These are phyloP conservation scores for Chaenocephalus aceratus DNA, from an alignment of 2,113 vertebrate species.

Conservation along the genomic window DNA sequence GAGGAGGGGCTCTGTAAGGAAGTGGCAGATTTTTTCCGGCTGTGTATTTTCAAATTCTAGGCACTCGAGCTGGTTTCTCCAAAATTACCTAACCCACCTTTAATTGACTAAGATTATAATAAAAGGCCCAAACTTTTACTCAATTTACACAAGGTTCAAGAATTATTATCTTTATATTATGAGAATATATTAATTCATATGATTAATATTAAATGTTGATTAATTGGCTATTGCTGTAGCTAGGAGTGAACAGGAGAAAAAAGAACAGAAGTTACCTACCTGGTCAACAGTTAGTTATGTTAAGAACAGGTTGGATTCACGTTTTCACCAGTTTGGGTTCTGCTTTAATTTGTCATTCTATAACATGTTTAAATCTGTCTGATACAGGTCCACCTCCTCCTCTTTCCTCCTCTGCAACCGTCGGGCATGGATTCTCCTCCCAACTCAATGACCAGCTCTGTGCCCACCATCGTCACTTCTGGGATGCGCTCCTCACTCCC, in stretches of 20 bases:
- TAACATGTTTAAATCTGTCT: conserved; percentile 20
- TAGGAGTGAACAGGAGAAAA: not conserved
- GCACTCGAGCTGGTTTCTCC: no score
- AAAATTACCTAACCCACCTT: no score
- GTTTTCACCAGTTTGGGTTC: not conserved
- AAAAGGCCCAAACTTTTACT: no score
- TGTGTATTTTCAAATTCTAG: no score
- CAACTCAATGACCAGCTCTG: conserved; percentile 94
- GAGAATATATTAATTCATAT: no score
- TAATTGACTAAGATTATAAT: no score
- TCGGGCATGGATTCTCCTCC: conserved; percentile 96
- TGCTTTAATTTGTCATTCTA: not conserved
- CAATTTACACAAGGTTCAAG: no score
- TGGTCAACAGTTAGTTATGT: not conserved
- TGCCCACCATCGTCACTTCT: conserved; percentile 95
- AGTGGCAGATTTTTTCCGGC: no score
- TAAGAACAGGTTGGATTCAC: not conserved
- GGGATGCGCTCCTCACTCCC: conserved; percentile 93
- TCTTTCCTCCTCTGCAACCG: conserved; percentile 93
- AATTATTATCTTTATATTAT: no score
- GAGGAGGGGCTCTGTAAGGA: no score
- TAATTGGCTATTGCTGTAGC: not conserved
- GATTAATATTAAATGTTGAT: no score
- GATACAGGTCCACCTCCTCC: conserved; percentile 94
- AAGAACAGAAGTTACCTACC: not conserved